These are phyloP conservation scores for Larimichthys crocea DNA, from an alignment of 2,113 vertebrate genomes.

Conservation along the genomic window DNA sequence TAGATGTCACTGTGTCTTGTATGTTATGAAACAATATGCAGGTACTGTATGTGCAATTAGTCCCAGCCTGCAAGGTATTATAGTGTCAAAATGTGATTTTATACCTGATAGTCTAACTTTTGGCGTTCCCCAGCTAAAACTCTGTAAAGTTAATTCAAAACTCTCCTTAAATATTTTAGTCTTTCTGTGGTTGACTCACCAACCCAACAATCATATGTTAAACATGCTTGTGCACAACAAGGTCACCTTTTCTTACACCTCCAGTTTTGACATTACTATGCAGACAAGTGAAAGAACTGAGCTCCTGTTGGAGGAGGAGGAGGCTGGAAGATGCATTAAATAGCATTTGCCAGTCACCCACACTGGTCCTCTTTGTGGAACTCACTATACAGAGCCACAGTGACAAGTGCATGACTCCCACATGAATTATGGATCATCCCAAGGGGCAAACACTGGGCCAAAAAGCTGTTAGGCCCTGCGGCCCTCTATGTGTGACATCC, in stretches of 20 bases:
- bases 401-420: constrained; percentile 69
- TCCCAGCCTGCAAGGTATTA: not conserved
- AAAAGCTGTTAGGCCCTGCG: constrained; percentile 52
- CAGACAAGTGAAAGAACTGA: constrained; percentile 20
- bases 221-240: constrained; percentile 7
- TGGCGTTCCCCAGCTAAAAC: not conserved
- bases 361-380: constrained; percentile 44
- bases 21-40: not conserved
- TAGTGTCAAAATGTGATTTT: not conserved
- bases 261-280: constrained; percentile 8
- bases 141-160: not conserved
- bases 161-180: not conserved
- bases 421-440: constrained; percentile 79
- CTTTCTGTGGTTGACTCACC: not conserved
- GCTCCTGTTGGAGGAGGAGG: constrained; percentile 22
- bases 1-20: not conserved
- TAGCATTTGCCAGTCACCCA: constrained; percentile 57
- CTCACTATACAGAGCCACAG: constrained; percentile 46
- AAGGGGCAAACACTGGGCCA: constrained; percentile 55
- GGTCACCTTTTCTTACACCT: constrained; percentile 13
- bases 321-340: constrained; percentile 47
- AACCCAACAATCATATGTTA: not conserved
- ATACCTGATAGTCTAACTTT: not conserved
- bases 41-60: no score
- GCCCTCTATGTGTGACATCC: constrained; percentile 56